Conservation (phyloP, 2,888 invertebrate genomes). For the Helobdella robusta region DNA sequence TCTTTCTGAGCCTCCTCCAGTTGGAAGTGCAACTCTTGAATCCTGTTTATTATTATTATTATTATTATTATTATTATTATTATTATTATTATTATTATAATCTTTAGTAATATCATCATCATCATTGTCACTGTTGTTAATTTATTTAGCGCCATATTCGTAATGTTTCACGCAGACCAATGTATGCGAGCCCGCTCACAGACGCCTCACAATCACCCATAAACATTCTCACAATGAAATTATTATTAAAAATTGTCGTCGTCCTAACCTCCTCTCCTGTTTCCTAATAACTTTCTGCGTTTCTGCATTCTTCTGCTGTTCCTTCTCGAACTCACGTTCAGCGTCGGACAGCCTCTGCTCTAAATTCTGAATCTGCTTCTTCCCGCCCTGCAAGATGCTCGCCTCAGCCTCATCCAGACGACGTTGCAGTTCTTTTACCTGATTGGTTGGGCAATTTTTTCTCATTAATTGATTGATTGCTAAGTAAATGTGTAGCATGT, state of each 20-base stretch:
- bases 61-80: not conserved
- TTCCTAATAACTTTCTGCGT: constrained; percentile 26
- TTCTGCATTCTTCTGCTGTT: constrained; percentile 95
- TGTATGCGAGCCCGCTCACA: not conserved
- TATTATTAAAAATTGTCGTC: too few relatives aligned
- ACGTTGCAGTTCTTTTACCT: constrained; percentile 88
- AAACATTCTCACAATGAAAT: too few relatives aligned
- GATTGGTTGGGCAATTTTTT: constrained; percentile 45
- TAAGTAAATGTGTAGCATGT: not conserved
- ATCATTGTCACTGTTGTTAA: not conserved
- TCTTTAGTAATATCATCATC: not conserved
- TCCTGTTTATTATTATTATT: constrained; percentile 12
- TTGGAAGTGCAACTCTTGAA: constrained; percentile 55
- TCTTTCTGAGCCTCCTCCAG: constrained; percentile 24
- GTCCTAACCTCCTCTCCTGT: constrained; percentile 24
- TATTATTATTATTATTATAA: not conserved
- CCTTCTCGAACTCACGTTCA: constrained; percentile 78
- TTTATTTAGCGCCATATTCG: not conserved
- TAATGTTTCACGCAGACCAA: not conserved
- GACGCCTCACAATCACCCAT: too few relatives aligned
- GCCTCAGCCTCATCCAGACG: constrained; percentile 92
- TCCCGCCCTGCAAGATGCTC: constrained; percentile 85
- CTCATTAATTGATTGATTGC: not conserved
- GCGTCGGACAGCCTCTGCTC: constrained; percentile 62
- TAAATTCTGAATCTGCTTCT: constrained; percentile 89